Percentiles rank a stretch among this genome's conserved stretches.
Evolutionary conservation across 1,140 invertebrate genomes (phyloP).

Genomic region (Pseudomyrmex pallidus): DNA sequence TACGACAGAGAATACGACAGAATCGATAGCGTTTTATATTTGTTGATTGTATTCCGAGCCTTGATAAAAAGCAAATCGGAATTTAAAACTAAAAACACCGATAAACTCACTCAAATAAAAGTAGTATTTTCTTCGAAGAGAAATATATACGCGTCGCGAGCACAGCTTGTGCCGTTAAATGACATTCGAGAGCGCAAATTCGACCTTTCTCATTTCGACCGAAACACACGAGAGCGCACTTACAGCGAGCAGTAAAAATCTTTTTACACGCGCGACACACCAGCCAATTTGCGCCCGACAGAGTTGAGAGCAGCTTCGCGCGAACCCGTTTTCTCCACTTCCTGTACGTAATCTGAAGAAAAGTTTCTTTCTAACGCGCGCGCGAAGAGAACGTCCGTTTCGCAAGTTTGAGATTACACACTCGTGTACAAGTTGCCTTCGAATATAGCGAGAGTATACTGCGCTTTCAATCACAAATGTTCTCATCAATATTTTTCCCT

Average conservation of each 20-base stretch:
- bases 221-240: constrained; percentile 45
- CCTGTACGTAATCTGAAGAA: constrained; percentile 32
- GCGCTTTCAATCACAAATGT: background rate
- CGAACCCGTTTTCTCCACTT: constrained; percentile 23
- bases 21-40: background rate
- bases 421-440: background rate
- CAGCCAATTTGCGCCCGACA: constrained; percentile 36
- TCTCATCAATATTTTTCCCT: constrained; percentile 1
- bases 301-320: constrained; percentile 7
- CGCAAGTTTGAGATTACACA: constrained; percentile 40
- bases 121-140: background rate
- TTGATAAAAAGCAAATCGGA: background rate
- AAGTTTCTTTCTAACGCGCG: constrained; percentile 47
- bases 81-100: too few relatives aligned
- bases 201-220: constrained; percentile 35
- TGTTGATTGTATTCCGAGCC: background rate
- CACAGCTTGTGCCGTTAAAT: constrained; percentile 11
- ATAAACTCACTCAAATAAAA: too few relatives aligned
- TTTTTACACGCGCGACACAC: constrained; percentile 47
- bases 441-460: too few relatives aligned
- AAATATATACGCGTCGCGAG: background rate
- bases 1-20: background rate
- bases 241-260: constrained; percentile 47
- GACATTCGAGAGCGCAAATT: constrained; percentile 6
- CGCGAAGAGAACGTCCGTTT: constrained; percentile 18